Conservation (phyloP, 2,888 invertebrate species). For the Pteria penguin region DNA sequence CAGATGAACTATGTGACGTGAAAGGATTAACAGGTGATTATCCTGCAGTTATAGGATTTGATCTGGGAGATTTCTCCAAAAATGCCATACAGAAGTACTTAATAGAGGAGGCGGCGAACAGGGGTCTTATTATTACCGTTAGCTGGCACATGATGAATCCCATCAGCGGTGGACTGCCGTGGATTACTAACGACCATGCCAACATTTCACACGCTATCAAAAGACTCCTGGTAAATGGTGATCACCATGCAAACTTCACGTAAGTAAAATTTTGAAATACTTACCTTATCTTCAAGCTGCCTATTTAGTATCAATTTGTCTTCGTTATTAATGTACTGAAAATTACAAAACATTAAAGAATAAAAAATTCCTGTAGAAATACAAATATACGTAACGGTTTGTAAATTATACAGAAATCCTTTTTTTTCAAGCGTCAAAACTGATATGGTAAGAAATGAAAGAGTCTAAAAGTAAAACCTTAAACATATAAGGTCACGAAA, state of each 20-base stretch:
- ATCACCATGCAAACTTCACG: constrained; percentile 37
- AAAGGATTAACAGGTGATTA: constrained; percentile 47
- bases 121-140: constrained; percentile 35
- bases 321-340: too few species aligned
- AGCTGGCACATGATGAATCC: constrained; percentile 48
- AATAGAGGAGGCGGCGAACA: constrained; percentile 36
- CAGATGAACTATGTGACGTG: constrained; percentile 48
- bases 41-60: constrained; percentile 49
- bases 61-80: constrained; percentile 28
- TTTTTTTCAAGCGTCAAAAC: too few species aligned
- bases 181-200: constrained; percentile 28
- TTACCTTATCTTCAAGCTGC: too few species aligned
- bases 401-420: too few species aligned
- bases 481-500: too few species aligned
- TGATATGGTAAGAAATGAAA: too few species aligned
- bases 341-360: too few species aligned
- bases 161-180: constrained; percentile 35
- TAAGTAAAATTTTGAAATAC: too few species aligned
- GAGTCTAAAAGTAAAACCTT: too few species aligned
- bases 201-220: constrained; percentile 35
- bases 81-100: constrained; percentile 10
- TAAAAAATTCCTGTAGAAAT: too few species aligned
- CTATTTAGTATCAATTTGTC: too few species aligned
- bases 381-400: too few species aligned
- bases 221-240: constrained; percentile 43